These are phyloP conservation scores for Henicopernis longicauda DNA, from an alignment of 2,113 vertebrate genomes.

Conservation along the genomic window DNA sequence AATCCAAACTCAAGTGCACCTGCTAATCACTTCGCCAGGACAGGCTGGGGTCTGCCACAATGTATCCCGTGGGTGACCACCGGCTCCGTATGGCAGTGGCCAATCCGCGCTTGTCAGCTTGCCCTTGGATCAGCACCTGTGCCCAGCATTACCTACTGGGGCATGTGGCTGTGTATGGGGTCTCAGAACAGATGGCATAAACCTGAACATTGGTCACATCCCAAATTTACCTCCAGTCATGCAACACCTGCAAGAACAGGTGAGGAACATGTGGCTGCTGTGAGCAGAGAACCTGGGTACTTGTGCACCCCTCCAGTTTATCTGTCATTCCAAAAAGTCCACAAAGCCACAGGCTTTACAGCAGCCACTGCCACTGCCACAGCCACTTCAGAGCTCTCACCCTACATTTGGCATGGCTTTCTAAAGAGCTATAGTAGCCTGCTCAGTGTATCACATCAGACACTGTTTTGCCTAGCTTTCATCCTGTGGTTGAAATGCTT, in stretches of 20 bases:
- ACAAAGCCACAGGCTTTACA: background rate
- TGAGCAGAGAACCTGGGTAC: background rate
- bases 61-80: accelerated
- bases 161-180: accelerated
- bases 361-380: background rate
- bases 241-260: background rate
- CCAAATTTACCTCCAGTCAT: background rate
- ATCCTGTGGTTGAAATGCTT: background rate
- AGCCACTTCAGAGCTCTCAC: background rate
- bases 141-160: background rate
- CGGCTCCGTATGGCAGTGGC: background rate
- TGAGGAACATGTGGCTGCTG: background rate
- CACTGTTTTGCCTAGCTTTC: background rate
- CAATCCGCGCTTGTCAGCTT: background rate
- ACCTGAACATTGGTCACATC: background rate
- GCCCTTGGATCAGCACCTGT: background rate
- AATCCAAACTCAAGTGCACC: background rate
- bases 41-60: background rate
- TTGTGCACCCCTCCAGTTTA: background rate
- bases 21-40: background rate
- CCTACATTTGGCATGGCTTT: background rate
- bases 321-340: background rate
- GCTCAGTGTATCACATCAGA: background rate
- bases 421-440: background rate
- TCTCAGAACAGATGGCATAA: background rate